Evolutionary conservation across 2,888 invertebrate species (phyloP), one percentile per base, ranked within the genome.

Genomic region (Rutpela maculata): DNA sequence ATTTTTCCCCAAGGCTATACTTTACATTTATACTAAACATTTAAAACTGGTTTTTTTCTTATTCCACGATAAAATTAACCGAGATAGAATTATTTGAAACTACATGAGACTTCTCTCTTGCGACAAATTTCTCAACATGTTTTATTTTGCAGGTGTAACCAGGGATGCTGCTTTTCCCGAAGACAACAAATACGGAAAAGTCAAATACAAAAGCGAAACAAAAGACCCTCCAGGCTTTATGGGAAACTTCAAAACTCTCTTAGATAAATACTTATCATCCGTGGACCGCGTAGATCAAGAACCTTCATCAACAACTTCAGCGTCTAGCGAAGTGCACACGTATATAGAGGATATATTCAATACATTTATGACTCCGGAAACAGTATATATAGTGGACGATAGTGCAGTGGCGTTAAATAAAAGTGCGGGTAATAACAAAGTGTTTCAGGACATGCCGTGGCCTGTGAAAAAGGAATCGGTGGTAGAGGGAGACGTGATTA

Each of bases 401-500:
- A 78, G 66, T 57, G 67, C 57, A 62, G 70, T 60, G 69, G 19
- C 56, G 43, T 11, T 63, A 19, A 77, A 74, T 63, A 63, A 73
- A 56, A 79, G 78, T 80, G 77, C 74, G 19, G 59, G 55, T 71
- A 69, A 26, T 26, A 69, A 26, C 26, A 77, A 76, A 78, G 76
- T 80, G 74, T 57, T 76, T 12, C 83, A 82, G 43, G 88, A 87
- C 22, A 84, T 88, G 18, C 88, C 84, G 73, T 96, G 96, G 97
- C 97, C 97, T 0, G 94, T 96, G 6, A 97, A 97, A 86, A 93
- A 95, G 86, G 95, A 97, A 84, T 96, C 97, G 0, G 94, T 95
- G 6, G 94, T 97, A 70, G 96, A 96, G 87, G 98, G 98, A 0
- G 95, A 98, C 86, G 91, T 98, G 70, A 93, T 97, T 9, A 91